Percentiles rank a stretch among this genome's conserved stretches.
These are phyloP conservation scores for Drosophila pseudoananassae DNA, from an alignment of 1,140 invertebrate genomes.

Conservation along the genomic window DNA sequence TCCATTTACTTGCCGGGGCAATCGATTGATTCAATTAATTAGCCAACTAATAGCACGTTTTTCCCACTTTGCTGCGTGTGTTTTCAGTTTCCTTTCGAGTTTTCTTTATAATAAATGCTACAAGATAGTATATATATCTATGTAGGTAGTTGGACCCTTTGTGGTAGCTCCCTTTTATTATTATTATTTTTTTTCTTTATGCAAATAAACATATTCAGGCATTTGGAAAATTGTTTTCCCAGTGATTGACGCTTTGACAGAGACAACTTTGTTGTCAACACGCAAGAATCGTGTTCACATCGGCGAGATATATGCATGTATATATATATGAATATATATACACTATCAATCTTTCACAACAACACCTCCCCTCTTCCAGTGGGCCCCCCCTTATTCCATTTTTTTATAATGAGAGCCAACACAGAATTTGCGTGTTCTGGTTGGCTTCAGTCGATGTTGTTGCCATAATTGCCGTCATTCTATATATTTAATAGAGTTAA, in stretches of 20 bases:
- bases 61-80: not conserved
- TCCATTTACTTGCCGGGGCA: conserved; percentile 41
- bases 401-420: conserved; percentile 73
- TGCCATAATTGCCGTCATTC: conserved; percentile 32
- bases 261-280: conserved; percentile 73
- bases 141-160: not conserved
- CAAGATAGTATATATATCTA: not conserved
- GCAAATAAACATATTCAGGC: conserved; percentile 24
- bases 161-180: not conserved
- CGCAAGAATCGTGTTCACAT: conserved; percentile 71
- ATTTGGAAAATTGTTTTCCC: conserved; percentile 42
- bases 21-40: conserved; percentile 79
- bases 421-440: conserved; percentile 71
- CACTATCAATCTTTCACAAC: conserved; percentile 60
- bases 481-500: conserved; percentile 30
- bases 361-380: conserved; percentile 7
- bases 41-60: conserved; percentile 59
- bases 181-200: conserved; percentile 10
- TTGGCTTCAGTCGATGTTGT: conserved; percentile 14
- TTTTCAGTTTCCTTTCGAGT: conserved; percentile 33
- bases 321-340: not conserved
- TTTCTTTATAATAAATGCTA: not conserved
- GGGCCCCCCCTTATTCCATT: too few species aligned
- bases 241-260: conserved; percentile 71
- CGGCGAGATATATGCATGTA: conserved; percentile 13